phyloP scores from a whole-genome alignment of 2,797 vertebrate genomes.

The Galago senegalensis region DNA sequence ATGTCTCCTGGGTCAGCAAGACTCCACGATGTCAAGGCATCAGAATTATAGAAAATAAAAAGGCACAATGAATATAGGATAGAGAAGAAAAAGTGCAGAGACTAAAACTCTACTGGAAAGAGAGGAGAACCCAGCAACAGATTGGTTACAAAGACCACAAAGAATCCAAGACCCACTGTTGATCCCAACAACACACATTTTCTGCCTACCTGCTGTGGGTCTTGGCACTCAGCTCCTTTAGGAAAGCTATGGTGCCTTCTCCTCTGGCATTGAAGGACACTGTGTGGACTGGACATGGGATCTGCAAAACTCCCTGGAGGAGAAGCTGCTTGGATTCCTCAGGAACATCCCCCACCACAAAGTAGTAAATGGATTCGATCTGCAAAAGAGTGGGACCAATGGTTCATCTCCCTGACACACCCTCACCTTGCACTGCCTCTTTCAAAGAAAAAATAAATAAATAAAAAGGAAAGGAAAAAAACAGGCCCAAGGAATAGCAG shows the following conservation, averaged over 20 bases:
- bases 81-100: background rate
- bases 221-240: constrained; percentile 89
- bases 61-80: background rate
- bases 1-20: background rate
- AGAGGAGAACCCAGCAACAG: background rate
- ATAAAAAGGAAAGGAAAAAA: background rate
- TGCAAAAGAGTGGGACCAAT: constrained; percentile 74
- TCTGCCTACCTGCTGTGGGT: constrained; percentile 90
- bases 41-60: background rate
- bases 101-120: background rate
- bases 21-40: background rate
- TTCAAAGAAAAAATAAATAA: background rate
- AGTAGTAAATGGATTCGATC: constrained; percentile 92
- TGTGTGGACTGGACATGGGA: constrained; percentile 85
- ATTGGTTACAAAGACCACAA: background rate
- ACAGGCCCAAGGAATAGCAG: background rate
- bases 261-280: constrained; percentile 91
- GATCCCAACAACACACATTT: background rate
- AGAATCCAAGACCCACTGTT: background rate
- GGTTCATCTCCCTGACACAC: background rate
- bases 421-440: background rate
- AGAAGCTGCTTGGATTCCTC: constrained; percentile 85
- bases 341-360: constrained; percentile 89
- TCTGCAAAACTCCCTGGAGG: constrained; percentile 79
- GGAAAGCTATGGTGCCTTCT: constrained; percentile 87